Conservation (phyloP, 2,797 vertebrate species). For the Anguilla megastoma region DNA sequence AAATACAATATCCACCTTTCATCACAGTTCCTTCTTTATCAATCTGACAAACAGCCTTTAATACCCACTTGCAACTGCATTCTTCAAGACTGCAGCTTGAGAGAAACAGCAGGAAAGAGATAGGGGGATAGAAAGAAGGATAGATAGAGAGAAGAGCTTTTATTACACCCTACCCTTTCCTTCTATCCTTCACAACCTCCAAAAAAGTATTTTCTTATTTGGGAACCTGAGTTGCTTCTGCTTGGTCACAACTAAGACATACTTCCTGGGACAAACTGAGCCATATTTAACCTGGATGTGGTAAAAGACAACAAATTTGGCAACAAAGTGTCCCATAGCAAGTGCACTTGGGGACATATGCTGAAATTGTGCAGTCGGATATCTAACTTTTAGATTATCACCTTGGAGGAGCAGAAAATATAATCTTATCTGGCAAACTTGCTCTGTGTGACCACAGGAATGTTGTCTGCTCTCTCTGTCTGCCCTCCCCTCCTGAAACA, state of each 20-base stretch:
- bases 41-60: not conserved
- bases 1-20: not conserved
- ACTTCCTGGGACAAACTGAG: not conserved
- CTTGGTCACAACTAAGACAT: not conserved
- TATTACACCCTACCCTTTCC: too few species aligned
- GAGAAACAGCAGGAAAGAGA: constrained; percentile 11
- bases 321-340: not conserved
- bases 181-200: too few species aligned
- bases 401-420: too few species aligned
- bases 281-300: not conserved
- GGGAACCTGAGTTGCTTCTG: too few species aligned
- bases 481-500: too few species aligned
- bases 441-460: too few species aligned
- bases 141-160: not conserved
- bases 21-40: not conserved
- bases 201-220: too few species aligned
- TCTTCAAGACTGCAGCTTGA: constrained; percentile 37
- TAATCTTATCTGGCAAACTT: too few species aligned
- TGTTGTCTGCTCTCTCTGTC: too few species aligned
- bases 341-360: not conserved
- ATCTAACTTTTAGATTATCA: too few species aligned
- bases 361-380: not conserved
- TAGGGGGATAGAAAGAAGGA: not conserved
- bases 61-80: constrained; percentile 31
- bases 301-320: not conserved